phyloP scores from a whole-genome alignment of 2,113 vertebrate genomes.

The Oreochromis spilurus region DNA sequence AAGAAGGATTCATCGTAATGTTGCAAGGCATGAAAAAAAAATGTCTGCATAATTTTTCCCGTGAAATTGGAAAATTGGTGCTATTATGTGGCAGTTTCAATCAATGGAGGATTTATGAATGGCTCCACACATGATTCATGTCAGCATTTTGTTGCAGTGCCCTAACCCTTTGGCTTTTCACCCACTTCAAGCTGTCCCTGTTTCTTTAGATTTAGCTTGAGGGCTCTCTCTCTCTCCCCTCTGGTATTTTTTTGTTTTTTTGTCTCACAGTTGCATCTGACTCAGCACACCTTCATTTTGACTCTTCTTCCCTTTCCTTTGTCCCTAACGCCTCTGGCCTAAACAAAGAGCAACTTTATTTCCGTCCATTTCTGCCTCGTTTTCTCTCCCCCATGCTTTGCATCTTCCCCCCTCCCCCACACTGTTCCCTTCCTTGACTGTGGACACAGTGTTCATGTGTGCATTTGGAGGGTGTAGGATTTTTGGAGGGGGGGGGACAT shows the following conservation, averaged over 20 bases:
- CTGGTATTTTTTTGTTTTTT: neutral
- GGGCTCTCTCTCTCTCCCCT: neutral
- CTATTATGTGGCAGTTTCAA: neutral
- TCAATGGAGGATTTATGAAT: neutral
- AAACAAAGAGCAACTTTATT: conserved; percentile 42
- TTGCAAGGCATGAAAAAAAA: neutral
- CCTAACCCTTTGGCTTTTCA: conserved; percentile 20
- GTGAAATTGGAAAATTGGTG: neutral
- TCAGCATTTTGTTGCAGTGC: neutral
- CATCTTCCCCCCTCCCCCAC: conserved; percentile 45
- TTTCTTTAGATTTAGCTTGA: neutral
- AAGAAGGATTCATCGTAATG: neutral
- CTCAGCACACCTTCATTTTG: conserved; percentile 48
- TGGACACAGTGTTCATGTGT: conserved; percentile 65
- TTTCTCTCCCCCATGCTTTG: neutral
- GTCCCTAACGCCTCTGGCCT: neutral
- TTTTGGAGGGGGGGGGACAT: conserved; percentile 23
- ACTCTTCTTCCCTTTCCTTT: neutral
- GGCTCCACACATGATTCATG: neutral
- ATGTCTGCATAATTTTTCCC: neutral
- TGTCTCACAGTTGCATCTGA: conserved; percentile 21
- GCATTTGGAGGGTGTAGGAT: conserved; percentile 22
- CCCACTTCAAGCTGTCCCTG: neutral
- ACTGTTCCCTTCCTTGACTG: conserved; percentile 34
- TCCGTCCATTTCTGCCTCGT: neutral